Evolutionary conservation across 2,113 vertebrate species (phyloP), one percentile per base, ranked within the genome.

Genomic region (Rousettus leschenaultii): DNA sequence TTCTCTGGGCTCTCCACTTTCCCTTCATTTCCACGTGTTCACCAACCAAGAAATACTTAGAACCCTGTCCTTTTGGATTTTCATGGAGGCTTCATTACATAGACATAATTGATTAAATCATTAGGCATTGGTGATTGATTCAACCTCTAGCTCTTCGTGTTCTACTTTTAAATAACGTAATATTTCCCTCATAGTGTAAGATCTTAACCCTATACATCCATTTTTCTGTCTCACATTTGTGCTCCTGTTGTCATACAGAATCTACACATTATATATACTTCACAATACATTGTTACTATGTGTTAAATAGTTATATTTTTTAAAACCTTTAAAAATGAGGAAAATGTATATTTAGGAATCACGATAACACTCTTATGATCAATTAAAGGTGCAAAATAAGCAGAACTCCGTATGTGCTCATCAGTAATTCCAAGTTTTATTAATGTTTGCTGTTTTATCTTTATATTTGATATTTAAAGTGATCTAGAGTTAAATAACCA

Each of bases 401-500:
- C n/a, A 79, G 12, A 85, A 86, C 18, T n/a, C 12, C 6, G 11
- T 68, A 22, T 95, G 16, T 84, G 5, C 8, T 92, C 3, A 28
- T 77, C 82, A 63, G 40, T 68, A 53, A 30, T 86, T 35, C 74
- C 51, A 86, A 40, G 33, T 30, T 87, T 91, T 93, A 22, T 63
- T 95, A 77, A 19, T 84, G n/a, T 87, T 94, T 94, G 26, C 75
- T 84, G 2, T 65, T 55, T 19, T 66, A 5, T 40, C 40, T 48
- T 90, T 89, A 21, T 83, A 86, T 65, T 89, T 83, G 30, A 75
- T 95, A 66, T 74, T 89, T 86, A 82, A 83, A 78, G 9, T 84
- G 26, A 33, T 24, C 22, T 88, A 77, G 68, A 70, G 38, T 75
- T 70, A 92, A 75, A 35, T 40, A 79, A 89, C 19, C 35, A 86